Conservation (phyloP, 2,797 vertebrate genomes). For the Tachyglossus aculeatus region DNA sequence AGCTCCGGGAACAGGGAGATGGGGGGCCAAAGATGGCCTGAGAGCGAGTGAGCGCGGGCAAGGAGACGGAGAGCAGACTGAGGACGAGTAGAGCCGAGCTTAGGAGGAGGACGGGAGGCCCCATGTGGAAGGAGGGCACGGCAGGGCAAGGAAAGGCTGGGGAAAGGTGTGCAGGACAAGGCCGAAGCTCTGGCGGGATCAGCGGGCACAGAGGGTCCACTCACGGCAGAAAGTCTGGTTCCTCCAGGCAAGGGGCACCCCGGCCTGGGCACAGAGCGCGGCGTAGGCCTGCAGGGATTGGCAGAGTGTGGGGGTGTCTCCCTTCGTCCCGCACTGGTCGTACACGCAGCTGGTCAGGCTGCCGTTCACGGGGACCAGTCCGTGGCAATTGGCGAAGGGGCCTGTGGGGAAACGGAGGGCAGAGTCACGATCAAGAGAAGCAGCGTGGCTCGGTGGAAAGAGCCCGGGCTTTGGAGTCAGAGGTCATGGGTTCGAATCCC, state of each 20-base stretch:
- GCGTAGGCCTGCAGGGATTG: conserved; percentile 83
- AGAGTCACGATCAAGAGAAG: too few relatives aligned
- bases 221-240: conserved; percentile 85
- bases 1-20: not conserved
- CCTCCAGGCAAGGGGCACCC: conserved; percentile 75
- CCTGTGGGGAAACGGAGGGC: conserved; percentile 57
- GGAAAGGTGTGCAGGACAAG: not conserved
- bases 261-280: conserved; percentile 78
- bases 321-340: conserved; percentile 80
- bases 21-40: too few relatives aligned
- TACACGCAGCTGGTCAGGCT: conserved; percentile 81
- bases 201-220: conserved; percentile 26
- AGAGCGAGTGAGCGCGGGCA: too few relatives aligned
- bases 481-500: too few relatives aligned
- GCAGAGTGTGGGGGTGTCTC: conserved; percentile 77
- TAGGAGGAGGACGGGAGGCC: too few relatives aligned
- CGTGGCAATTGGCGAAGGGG: conserved; percentile 81
- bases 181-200: not conserved
- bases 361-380: conserved; percentile 63
- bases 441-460: too few relatives aligned
- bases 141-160: not conserved
- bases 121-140: not conserved
- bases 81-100: too few relatives aligned
- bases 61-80: too few relatives aligned
- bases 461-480: too few relatives aligned